These are phyloP conservation scores for Nycteola revayana DNA, from an alignment of 2,888 invertebrate genomes.

Conservation along the genomic window DNA sequence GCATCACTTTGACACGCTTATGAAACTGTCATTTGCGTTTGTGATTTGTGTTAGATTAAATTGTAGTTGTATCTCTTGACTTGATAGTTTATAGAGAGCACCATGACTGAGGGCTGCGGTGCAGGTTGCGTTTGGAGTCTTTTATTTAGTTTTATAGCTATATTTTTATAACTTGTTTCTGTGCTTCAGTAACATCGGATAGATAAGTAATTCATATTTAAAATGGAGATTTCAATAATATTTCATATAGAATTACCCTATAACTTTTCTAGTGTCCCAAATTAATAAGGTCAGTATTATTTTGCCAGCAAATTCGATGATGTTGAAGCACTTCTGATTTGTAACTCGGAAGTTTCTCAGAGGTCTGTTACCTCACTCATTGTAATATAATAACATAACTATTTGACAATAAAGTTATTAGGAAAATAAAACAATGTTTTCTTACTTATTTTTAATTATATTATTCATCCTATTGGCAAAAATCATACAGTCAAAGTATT, in stretches of 20 bases:
- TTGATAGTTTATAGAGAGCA: constrained; percentile 39
- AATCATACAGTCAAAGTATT: too few species aligned
- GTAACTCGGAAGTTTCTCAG: constrained; percentile 49
- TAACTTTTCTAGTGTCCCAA: neutral
- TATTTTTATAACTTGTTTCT: constrained; percentile 58
- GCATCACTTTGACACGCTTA: neutral
- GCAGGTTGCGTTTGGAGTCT: constrained; percentile 54
- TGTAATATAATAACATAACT: constrained; percentile 51
- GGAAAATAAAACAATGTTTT: constrained; percentile 38
- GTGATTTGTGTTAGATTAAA: constrained; percentile 39
- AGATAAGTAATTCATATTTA: constrained; percentile 9
- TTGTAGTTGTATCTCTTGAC: constrained; percentile 41
- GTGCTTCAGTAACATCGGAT: constrained; percentile 60
- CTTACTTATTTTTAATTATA: constrained; percentile 6
- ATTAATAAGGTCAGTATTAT: constrained; percentile 52
- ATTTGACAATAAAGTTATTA: constrained; percentile 71
- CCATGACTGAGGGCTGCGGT: constrained; percentile 60
- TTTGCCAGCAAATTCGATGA: constrained; percentile 42
- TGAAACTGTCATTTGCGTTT: constrained; percentile 20
- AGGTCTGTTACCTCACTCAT: constrained; percentile 47
- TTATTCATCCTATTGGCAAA: neutral
- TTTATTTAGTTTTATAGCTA: constrained; percentile 69
- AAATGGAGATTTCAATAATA: neutral
- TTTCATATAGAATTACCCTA: too few species aligned
- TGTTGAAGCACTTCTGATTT: constrained; percentile 61